A percentile compares a stretch with the other conserved stretches of the same genome.
phyloP scores from a whole-genome alignment of 2,113 vertebrate genomes.

The Uria aalge region DNA sequence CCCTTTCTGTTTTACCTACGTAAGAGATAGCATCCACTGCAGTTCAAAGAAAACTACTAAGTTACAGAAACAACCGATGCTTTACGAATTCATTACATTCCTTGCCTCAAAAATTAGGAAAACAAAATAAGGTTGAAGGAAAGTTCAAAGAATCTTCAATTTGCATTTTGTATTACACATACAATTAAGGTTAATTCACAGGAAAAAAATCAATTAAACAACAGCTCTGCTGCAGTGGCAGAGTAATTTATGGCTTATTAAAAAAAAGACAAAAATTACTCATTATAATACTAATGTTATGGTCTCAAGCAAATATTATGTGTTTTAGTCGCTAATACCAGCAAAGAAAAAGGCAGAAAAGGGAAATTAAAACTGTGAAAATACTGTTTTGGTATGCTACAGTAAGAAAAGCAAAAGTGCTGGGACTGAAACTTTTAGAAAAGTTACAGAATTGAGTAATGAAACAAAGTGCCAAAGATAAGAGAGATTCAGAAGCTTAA shows the following conservation, averaged over 20 bases:
- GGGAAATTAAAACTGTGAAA: background rate
- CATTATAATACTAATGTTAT: background rate
- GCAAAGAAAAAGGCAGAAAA: background rate
- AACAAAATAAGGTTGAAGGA: background rate
- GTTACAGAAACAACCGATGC: background rate
- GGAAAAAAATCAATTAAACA: background rate
- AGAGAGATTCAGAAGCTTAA: background rate
- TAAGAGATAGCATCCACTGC: background rate
- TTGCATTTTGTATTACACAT: background rate
- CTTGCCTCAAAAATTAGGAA: background rate
- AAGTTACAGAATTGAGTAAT: background rate
- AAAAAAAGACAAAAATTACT: background rate
- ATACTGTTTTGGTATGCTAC: background rate
- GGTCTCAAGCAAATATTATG: background rate
- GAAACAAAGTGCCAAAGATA: background rate
- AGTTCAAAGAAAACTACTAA: background rate
- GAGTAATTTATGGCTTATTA: background rate
- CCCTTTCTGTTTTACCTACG: background rate
- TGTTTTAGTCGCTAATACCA: background rate
- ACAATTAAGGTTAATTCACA: background rate
- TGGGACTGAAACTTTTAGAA: background rate
- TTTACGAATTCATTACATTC: background rate
- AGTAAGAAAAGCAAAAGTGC: background rate
- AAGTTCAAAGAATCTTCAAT: background rate
- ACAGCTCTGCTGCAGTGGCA: background rate